Conservation (phyloP, 2,888 invertebrate genomes). For the Melipona bicolor region DNA sequence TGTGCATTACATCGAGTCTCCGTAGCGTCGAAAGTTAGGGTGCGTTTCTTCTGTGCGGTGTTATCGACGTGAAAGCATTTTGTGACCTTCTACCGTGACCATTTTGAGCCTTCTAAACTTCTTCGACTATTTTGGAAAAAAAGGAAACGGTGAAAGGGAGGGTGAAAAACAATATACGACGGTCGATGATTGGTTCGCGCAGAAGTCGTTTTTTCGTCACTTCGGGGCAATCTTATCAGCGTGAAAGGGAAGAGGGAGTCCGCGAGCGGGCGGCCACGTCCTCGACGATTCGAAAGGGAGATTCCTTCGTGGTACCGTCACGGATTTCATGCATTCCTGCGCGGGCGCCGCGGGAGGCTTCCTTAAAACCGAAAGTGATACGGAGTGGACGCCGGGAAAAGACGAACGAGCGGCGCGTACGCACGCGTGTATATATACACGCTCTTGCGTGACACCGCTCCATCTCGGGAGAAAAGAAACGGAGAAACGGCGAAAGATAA, state of each 20-base stretch:
- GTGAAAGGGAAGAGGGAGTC: conserved; percentile 44
- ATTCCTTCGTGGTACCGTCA: conserved; percentile 79
- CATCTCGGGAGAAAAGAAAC: conserved; percentile 30
- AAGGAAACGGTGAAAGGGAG: neutral
- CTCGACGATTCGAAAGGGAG: conserved; percentile 78
- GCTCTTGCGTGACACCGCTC: conserved; percentile 38
- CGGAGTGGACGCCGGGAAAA: conserved; percentile 38
- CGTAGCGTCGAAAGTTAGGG: neutral
- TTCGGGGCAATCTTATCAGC: conserved; percentile 56
- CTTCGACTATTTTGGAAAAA: neutral
- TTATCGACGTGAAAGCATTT: neutral
- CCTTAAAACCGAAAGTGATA: conserved; percentile 79
- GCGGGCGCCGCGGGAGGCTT: conserved; percentile 70
- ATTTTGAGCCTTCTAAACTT: neutral
- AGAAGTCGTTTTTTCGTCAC: neutral
- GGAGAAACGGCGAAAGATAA: conserved; percentile 12
- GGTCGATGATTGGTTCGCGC: no score
- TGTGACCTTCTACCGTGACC: neutral
- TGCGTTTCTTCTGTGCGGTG: neutral
- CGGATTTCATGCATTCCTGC: conserved; percentile 76
- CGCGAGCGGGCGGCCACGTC: conserved; percentile 72
- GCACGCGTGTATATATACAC: neutral
- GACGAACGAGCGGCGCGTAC: conserved; percentile 40
- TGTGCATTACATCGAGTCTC: neutral
- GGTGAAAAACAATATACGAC: neutral